Conservation (phyloP, 2,113 vertebrate species). For the Lamprotornis superbus region DNA sequence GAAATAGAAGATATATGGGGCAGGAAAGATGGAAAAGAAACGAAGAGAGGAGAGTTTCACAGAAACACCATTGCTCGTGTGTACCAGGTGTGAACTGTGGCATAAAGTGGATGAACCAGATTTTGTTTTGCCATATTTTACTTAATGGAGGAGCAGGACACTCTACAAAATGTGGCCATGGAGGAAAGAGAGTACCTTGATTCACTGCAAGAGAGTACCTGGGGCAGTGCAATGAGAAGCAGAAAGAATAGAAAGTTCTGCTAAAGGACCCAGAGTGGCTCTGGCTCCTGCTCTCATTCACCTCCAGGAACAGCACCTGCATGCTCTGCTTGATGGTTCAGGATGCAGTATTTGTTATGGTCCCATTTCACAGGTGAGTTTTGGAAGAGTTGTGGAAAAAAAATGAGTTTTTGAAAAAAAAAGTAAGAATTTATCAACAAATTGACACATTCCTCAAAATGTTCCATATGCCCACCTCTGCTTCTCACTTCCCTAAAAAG, state of each 20-base stretch:
- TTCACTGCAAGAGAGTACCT: not conserved
- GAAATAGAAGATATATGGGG: not conserved
- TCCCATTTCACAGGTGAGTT: not conserved
- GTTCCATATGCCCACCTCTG: not conserved
- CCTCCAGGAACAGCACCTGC: not conserved
- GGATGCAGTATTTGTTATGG: not conserved
- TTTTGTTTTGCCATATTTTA: not conserved
- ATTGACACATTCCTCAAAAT: not conserved
- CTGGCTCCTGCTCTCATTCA: fast-evolving
- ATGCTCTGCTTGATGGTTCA: not conserved
- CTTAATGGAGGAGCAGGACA: not conserved
- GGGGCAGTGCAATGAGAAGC: not conserved
- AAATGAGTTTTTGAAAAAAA: not conserved
- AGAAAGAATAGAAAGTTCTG: not conserved
- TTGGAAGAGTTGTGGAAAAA: not conserved
- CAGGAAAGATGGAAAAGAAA: not conserved
- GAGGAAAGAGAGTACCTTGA: not conserved
- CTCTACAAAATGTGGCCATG: not conserved
- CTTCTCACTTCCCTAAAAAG: not conserved
- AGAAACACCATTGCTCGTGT: not conserved
- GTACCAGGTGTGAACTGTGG: not conserved
- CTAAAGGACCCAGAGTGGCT: not conserved
- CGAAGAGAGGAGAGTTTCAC: fast-evolving
- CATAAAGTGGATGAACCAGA: not conserved
- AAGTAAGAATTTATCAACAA: not conserved